Conservation (phyloP, 1,140 invertebrate species). For the Solenopsis fugax region DNA sequence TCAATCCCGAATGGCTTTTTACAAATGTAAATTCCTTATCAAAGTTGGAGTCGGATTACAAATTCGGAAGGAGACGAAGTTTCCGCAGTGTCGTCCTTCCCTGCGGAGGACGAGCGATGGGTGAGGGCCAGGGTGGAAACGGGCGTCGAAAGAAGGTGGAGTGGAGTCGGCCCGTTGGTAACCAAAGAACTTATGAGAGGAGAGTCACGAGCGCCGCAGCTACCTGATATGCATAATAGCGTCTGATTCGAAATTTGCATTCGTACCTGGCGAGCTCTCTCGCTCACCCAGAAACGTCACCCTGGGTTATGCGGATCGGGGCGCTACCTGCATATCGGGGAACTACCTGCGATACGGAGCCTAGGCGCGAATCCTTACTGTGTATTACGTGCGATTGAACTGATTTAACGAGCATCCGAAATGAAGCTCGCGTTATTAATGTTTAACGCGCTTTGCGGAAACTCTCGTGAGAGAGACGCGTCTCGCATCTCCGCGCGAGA, state of each 20-base stretch:
- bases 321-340: slow-evolving; percentile 18
- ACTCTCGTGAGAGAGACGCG: not conserved
- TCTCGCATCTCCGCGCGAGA: not conserved
- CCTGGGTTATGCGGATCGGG: slow-evolving; percentile 16
- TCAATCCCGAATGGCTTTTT: slow-evolving; percentile 80
- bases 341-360: slow-evolving; percentile 3
- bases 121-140: slow-evolving; percentile 37
- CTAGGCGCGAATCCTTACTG: slow-evolving; percentile 22
- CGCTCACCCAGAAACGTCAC: slow-evolving; percentile 67
- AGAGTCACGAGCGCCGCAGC: slow-evolving; percentile 73
- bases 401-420: slow-evolving; percentile 56
- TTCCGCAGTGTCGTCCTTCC: slow-evolving; percentile 71
- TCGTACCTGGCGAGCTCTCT: slow-evolving; percentile 78
- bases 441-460: slow-evolving; percentile 15
- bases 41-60: slow-evolving; percentile 80
- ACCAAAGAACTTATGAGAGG: slow-evolving; percentile 78
- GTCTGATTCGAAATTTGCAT: slow-evolving; percentile 82
- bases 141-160: slow-evolving; percentile 49
- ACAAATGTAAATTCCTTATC: slow-evolving; percentile 84
- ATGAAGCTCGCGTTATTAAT: slow-evolving; percentile 38
- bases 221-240: slow-evolving; percentile 83
- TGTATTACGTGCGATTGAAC: slow-evolving; percentile 58
- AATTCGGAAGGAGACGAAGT: slow-evolving; percentile 81
- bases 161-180: slow-evolving; percentile 70
- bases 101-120: slow-evolving; percentile 39